Conservation (phyloP, 2,113 vertebrate species). For the Empidonax alnorum region DNA sequence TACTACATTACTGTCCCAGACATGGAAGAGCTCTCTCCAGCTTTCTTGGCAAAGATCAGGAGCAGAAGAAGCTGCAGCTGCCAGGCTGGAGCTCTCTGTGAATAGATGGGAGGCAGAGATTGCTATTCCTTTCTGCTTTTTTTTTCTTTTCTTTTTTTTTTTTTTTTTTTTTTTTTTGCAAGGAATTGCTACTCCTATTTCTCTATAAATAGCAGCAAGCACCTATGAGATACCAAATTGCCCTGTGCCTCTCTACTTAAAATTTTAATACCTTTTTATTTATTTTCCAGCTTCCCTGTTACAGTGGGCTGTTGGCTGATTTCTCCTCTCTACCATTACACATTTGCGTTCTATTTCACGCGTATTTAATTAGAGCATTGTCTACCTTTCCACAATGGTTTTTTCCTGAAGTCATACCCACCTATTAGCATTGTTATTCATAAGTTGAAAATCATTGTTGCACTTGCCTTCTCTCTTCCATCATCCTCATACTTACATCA, state of each 20-base stretch:
- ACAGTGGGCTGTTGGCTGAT: background rate
- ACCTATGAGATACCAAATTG: background rate
- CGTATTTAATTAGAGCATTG: background rate
- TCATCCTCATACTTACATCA: background rate
- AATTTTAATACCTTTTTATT: constrained; percentile 6
- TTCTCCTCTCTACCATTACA: background rate
- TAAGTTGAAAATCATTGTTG: background rate
- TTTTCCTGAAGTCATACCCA: background rate
- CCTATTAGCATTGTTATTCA: background rate
- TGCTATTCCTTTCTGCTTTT: background rate
- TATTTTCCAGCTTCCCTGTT: constrained; percentile 12
- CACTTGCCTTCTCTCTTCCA: background rate
- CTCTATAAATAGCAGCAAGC: background rate
- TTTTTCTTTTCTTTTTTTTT: no score
- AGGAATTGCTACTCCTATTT: background rate
- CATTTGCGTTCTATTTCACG: background rate
- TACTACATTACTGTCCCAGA: background rate
- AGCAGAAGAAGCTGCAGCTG: constrained; percentile 17
- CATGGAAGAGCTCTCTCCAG: background rate
- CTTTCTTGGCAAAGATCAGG: constrained; percentile 2
- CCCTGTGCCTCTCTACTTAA: background rate
- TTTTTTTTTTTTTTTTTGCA: no score
- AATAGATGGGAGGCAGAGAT: background rate
- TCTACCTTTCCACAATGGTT: background rate
- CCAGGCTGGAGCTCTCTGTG: background rate